Base-by-base conservation (phyloP, 2,113 vertebrate species). In the Poeciliopsis retropinna region DNA sequence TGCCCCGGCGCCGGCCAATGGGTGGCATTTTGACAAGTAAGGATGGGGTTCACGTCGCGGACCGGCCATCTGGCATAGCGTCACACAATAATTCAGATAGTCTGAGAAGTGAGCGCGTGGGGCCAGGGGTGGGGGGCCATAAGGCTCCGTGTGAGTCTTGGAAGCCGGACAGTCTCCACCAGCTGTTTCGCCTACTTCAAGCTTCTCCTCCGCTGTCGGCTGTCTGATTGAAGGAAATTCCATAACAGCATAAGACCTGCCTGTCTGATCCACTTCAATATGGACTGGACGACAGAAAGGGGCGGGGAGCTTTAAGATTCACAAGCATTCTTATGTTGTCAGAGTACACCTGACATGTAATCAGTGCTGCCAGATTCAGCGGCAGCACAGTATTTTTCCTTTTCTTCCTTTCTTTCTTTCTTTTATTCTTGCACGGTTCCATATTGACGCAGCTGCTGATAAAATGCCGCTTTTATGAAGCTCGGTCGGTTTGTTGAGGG, bases 11-110 rank as follows among this genome's bases (percentile, higher is more conserved):
- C 76, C 32, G 68, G 87, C 67, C 73, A 77, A 14, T 19, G 72
- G 70, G 84, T 83, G 87, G 88, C 83, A 90, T 88, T 87, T 80
- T 87, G 80, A 88, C 85, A 89, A 89, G 73, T 63, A 79, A 80
- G 80, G 85, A 87, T 83, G 84, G 87, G 76, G 89, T 87, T 84
- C 79, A 75, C 51, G 69, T 84, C 84, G 79, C 15, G n/a, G 70
- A 83, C 78, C 1, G 68, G 78, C 89, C 90, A 88, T 87, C 90
- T 93, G 90, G 87, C 85, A 81, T 17, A 8, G 81, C 75, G 84
- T 83, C 70, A 28, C 85, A 82, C 83, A 89, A 83, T 83, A 87
- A 87, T 80, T 82, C 70, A 76, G 81, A 91, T 84, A 67, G 79
- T 82, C 87, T 91, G 74, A 80, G 83, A 79, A 70, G 73, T 1